phyloP scores from a whole-genome alignment of 2,797 vertebrate species.

The Dicrostonyx torquatus region DNA sequence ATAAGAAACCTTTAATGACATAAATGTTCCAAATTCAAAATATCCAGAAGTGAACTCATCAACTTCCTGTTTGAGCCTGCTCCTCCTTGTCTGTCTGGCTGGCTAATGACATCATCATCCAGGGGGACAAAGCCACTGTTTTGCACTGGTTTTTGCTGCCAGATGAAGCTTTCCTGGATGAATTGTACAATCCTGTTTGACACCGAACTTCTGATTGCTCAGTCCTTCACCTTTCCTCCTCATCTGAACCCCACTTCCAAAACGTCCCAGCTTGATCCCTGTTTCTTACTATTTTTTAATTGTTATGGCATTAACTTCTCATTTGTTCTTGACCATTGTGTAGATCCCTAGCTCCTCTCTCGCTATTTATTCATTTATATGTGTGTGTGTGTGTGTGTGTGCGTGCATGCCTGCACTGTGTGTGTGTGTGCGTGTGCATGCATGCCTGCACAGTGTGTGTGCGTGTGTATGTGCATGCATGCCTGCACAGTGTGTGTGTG shows the following conservation, averaged over 20 bases:
- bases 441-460: too few species aligned
- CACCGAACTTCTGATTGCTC: not conserved
- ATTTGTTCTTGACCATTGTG: not conserved
- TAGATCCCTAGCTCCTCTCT: not conserved
- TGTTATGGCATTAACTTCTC: not conserved
- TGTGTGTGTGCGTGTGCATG: rapidly evolving
- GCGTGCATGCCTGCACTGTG: not conserved
- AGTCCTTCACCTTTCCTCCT: not conserved
- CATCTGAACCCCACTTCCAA: not conserved
- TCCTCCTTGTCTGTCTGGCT: constrained; percentile 10
- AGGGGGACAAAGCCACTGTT: constrained; percentile 45
- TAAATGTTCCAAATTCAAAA: constrained; percentile 77
- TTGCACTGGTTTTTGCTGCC: not conserved
- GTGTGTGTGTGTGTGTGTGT: not conserved
- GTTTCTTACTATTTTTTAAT: not conserved
- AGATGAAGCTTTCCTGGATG: not conserved
- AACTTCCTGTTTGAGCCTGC: constrained; percentile 63
- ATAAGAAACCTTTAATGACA: constrained; percentile 76
- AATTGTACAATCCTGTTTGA: not conserved
- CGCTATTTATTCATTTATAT: not conserved
- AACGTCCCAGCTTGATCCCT: not conserved
- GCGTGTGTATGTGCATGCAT: not conserved
- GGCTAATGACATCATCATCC: constrained; percentile 52
- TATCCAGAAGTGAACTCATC: constrained; percentile 76
- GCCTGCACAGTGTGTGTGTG: not conserved